These are phyloP conservation scores for Caenorhabditis afra DNA, from an alignment of 2,888 invertebrate species.

Conservation along the genomic window DNA sequence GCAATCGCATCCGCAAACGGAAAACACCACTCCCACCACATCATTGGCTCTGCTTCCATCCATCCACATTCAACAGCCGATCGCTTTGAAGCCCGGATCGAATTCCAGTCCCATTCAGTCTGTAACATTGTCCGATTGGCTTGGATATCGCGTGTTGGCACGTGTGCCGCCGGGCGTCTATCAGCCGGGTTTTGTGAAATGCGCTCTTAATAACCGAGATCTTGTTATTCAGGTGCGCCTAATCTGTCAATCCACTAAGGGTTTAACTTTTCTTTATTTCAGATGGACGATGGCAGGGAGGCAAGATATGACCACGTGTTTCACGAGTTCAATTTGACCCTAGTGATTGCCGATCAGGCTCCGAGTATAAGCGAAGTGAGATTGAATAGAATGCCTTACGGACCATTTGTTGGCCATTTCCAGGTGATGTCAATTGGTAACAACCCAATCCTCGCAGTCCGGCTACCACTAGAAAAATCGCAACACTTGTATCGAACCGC, in stretches of 20 bases:
- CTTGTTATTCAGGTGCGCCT: slow-evolving; percentile 61
- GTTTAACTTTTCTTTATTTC: background rate
- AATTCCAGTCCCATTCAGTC: background rate
- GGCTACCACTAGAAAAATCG: slow-evolving; percentile 47
- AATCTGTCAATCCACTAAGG: background rate
- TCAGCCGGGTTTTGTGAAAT: slow-evolving; percentile 65
- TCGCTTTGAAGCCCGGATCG: background rate
- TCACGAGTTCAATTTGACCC: slow-evolving; percentile 48
- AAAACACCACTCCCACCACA: background rate
- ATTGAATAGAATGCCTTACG: too few species aligned
- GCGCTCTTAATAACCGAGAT: slow-evolving; percentile 57
- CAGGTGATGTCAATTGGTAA: slow-evolving; percentile 9
- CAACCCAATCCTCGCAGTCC: slow-evolving; percentile 60
- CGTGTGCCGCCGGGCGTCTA: slow-evolving; percentile 65
- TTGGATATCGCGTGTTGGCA: slow-evolving; percentile 70
- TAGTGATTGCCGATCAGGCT: slow-evolving; percentile 72
- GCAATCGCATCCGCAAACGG: slow-evolving; percentile 41
- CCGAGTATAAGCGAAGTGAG: slow-evolving; percentile 61
- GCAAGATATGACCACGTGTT: slow-evolving; percentile 59
- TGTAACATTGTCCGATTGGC: slow-evolving; percentile 67
- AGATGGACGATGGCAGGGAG: slow-evolving; percentile 69
- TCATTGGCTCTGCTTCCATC: background rate
- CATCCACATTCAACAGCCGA: slow-evolving; percentile 23
- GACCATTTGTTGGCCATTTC: too few species aligned
- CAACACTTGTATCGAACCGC: slow-evolving; percentile 46